Evolutionary conservation across 2,888 invertebrate genomes (phyloP).

Genomic region (Metacarcinus magister): DNA sequence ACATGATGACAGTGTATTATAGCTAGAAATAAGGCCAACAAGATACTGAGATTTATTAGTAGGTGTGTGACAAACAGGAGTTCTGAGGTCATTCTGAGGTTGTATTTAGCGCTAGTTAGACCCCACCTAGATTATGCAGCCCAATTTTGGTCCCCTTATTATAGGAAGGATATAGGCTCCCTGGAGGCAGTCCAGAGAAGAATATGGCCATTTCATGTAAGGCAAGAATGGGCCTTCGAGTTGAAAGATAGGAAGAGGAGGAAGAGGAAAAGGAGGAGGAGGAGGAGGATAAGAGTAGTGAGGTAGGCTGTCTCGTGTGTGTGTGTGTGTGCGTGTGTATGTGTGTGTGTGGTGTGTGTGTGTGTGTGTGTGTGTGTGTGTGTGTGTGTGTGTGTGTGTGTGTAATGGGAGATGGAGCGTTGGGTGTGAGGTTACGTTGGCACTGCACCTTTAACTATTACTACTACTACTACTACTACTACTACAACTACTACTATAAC

Average conservation of each 20-base stretch:
- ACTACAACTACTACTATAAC: conserved; percentile 53
- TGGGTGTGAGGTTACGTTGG: background rate
- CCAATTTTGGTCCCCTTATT: too few species aligned
- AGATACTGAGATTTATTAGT: too few species aligned
- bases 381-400: background rate
- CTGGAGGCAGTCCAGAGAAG: too few species aligned
- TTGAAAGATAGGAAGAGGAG: background rate
- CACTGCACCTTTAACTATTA: conserved; percentile 50
- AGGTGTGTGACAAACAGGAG: too few species aligned
- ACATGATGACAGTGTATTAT: too few species aligned
- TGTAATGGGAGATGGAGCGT: background rate
- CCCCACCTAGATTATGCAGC: too few species aligned
- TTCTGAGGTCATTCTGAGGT: too few species aligned
- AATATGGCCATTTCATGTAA: background rate
- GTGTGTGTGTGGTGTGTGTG: background rate
- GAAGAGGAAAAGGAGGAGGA: background rate
- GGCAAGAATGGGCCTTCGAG: background rate
- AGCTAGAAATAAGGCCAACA: too few species aligned
- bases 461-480: conserved; percentile 49
- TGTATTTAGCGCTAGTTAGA: too few species aligned
- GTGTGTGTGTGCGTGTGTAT: conserved; percentile 46
- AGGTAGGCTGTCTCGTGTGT: background rate
- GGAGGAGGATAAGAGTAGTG: background rate
- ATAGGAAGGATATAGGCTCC: too few species aligned
- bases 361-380: background rate